Base-by-base conservation (phyloP, 2,888 invertebrate genomes). In the Xanthostigma xanthostigma region DNA sequence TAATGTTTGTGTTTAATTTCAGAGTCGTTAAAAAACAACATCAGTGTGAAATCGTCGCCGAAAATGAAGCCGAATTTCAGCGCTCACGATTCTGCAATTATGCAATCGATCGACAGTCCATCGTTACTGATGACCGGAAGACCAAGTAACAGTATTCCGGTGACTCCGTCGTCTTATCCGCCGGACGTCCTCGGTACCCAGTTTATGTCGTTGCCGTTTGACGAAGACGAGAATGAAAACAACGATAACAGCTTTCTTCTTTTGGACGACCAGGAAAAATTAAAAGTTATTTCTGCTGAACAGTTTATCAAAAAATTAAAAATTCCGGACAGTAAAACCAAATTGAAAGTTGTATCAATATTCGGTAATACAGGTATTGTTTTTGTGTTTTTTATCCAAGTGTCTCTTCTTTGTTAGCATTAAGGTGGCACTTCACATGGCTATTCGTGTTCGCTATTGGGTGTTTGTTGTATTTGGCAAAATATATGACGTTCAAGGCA, bases 341-440 rank as follows among this genome's bases (percentile, higher is more conserved):
- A 76, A 63, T 76, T 87, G 11, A 87, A 87, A 67, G 86, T 87
- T 12, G 76, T 88, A 1, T 83, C 87, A 10, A 84, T 89, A 59
- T 85, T 88, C 67, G 89, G 89, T 3, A 88, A 86, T 59, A 84
- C 85, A 0, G 87, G 48, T 48, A 37, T 27, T 27, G 27, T 27
- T 27, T 27, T 27, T 27, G 27, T 6, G 27, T 27, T 27, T 27
- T 27, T 3, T 27, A 6, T 27, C 6, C 6, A 27, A 27, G 27
- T 6, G 1, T 27, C 3, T 5, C 3, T 27, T 27, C 27, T 27
- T 27, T 39, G 9, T 38, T n/a, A n/a, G n/a, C n/a, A n/a, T n/a
- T n/a, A n/a, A n/a, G n/a, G n/a, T n/a, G n/a, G n/a, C n/a, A n/a
- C n/a, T n/a, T n/a, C n/a, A n/a, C n/a, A n/a, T n/a, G n/a, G n/a